phyloP scores from a whole-genome alignment of 2,888 invertebrate species.

The Vandiemenella viatica region DNA sequence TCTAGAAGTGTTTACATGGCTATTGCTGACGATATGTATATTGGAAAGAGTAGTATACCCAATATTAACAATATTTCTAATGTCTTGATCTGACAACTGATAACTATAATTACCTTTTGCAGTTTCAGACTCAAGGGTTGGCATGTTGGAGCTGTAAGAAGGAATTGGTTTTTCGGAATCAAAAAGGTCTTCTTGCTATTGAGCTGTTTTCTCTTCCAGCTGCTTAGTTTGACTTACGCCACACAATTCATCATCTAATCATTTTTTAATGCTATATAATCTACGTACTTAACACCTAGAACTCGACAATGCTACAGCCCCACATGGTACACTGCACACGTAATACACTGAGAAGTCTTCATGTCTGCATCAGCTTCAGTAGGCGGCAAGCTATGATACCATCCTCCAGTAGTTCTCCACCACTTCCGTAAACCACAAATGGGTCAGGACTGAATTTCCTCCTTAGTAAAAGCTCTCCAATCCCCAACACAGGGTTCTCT shows the following conservation, averaged over 20 bases:
- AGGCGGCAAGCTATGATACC: too few relatives aligned
- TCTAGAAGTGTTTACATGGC: background rate
- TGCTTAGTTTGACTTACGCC: background rate
- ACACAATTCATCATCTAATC: background rate
- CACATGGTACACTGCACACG: too few relatives aligned
- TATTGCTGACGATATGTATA: background rate
- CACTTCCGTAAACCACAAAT: too few relatives aligned
- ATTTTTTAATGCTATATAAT: background rate
- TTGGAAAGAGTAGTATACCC: background rate
- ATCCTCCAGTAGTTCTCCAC: too few relatives aligned
- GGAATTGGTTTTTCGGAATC: background rate
- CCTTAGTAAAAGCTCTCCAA: too few relatives aligned
- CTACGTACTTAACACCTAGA: background rate
- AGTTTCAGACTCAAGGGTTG: background rate
- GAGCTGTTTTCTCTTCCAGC: background rate
- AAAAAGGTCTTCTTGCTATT: background rate
- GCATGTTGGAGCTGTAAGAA: background rate
- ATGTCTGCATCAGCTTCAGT: too few relatives aligned
- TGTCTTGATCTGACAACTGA: background rate
- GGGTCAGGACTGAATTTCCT: too few relatives aligned
- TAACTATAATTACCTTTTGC: background rate
- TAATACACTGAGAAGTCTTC: too few relatives aligned
- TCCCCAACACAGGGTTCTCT: too few relatives aligned
- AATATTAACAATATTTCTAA: background rate
- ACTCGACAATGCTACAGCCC: too few relatives aligned